Conservation (phyloP, 2,113 vertebrate genomes). For the Ifrita kowaldi region DNA sequence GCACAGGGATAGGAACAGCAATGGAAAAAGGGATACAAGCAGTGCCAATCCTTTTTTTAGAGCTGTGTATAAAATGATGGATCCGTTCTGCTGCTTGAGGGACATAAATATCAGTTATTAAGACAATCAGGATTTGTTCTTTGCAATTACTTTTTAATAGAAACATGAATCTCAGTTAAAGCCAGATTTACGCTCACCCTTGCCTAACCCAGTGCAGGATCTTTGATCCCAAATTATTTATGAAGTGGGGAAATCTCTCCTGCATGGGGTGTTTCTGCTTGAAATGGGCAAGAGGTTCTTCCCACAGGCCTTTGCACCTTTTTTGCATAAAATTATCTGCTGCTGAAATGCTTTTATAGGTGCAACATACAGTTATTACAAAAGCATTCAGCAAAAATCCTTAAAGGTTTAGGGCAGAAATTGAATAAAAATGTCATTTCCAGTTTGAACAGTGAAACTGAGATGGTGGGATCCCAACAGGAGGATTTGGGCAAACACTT, state of each 20-base stretch:
- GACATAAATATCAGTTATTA: slow-evolving; percentile 16
- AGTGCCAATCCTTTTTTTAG: not conserved
- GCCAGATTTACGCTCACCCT: not conserved
- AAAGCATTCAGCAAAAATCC: not conserved
- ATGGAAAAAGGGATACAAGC: not conserved
- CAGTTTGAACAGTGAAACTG: not conserved
- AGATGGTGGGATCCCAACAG: not conserved
- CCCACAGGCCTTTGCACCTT: not conserved
- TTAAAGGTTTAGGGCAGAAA: not conserved
- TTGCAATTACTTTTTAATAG: slow-evolving; percentile 12
- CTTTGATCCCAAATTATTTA: not conserved
- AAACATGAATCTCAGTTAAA: slow-evolving; percentile 26
- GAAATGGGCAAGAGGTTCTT: not conserved
- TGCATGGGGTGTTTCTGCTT: fast-evolving
- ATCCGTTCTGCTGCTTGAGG: not conserved
- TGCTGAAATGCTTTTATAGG: not conserved
- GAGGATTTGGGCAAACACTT: not conserved
- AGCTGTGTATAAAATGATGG: not conserved
- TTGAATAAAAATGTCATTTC: not conserved
- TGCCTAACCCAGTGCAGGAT: not conserved
- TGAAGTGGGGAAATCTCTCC: not conserved
- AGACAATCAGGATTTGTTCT: not conserved
- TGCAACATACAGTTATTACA: not conserved
- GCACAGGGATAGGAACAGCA: not conserved
- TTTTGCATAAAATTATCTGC: not conserved